These are phyloP conservation scores for Tethea ocularis DNA, from an alignment of 2,888 invertebrate species.

Conservation along the genomic window DNA sequence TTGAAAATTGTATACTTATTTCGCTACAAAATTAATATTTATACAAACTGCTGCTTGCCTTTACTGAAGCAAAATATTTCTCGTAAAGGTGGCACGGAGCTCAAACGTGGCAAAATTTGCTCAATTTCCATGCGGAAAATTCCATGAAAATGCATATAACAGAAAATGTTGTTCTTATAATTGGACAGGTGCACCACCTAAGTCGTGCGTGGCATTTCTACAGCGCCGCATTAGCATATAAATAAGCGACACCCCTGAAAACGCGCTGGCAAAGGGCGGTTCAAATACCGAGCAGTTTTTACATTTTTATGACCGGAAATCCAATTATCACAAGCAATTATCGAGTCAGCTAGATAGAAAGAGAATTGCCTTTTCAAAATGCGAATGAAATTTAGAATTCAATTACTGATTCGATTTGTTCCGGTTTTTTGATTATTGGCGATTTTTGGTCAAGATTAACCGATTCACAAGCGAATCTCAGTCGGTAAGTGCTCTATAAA, in stretches of 20 bases:
- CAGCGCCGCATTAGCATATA: conserved; percentile 76
- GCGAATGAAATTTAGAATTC: conserved; percentile 53
- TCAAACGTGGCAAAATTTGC: conserved; percentile 63
- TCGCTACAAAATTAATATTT: conserved; percentile 51
- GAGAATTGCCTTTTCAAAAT: conserved; percentile 60
- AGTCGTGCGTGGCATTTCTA: conserved; percentile 76
- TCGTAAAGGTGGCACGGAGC: conserved; percentile 36
- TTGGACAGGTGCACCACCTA: conserved; percentile 76
- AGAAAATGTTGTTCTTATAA: conserved; percentile 78
- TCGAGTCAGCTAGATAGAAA: conserved; percentile 70
- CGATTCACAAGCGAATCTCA: conserved; percentile 6
- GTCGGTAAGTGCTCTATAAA: conserved; percentile 25
- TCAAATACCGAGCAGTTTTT: conserved; percentile 53
- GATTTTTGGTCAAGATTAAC: conserved; percentile 18
- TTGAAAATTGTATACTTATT: not conserved
- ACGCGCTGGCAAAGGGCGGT: conserved; percentile 57
- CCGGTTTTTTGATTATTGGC: conserved; percentile 26
- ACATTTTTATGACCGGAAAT: conserved; percentile 76
- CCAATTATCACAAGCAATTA: conserved; percentile 80
- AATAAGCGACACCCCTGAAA: conserved; percentile 72
- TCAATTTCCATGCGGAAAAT: conserved; percentile 71
- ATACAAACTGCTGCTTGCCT: conserved; percentile 35
- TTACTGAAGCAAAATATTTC: conserved; percentile 51
- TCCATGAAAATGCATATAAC: conserved; percentile 74
- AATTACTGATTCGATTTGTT: conserved; percentile 37